A percentile compares a stretch with the other conserved stretches of the same genome.
Evolutionary conservation across 1,140 invertebrate genomes (phyloP).

Genomic region (Neelides sp.): DNA sequence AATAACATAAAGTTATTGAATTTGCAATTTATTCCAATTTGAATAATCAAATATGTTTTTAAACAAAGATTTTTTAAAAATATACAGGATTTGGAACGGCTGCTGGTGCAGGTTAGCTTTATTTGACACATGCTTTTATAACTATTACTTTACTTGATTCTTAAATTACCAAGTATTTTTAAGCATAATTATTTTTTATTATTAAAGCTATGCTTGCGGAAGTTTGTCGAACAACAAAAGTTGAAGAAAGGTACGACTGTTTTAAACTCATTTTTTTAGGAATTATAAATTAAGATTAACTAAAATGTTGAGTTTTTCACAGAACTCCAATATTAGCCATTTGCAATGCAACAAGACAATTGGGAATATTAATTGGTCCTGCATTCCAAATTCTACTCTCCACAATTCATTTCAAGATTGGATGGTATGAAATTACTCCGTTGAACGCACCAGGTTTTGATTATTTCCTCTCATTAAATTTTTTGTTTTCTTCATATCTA

Average conservation of each 20-base stretch:
- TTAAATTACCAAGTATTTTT: no score
- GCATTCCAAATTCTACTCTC: slow-evolving; percentile 19
- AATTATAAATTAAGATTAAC: not conserved
- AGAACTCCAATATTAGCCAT: slow-evolving; percentile 24
- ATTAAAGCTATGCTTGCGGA: slow-evolving; percentile 27
- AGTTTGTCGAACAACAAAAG: slow-evolving; percentile 18
- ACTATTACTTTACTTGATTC: no score
- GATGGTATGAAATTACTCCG: slow-evolving; percentile 12
- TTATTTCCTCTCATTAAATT: no score
- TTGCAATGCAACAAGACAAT: slow-evolving; percentile 24
- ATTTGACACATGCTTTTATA: no score
- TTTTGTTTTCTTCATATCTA: no score
- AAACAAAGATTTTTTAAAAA: not conserved
- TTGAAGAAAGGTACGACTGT: slow-evolving; percentile 11
- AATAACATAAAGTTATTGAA: no score
- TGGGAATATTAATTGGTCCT: slow-evolving; percentile 24
- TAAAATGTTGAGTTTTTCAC: not conserved
- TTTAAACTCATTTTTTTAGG: not conserved
- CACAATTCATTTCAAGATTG: slow-evolving; percentile 7
- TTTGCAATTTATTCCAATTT: no score
- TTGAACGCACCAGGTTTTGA: slow-evolving; percentile 20
- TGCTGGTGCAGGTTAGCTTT: slow-evolving; percentile 19
- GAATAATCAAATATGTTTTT: not conserved
- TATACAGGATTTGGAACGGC: slow-evolving; percentile 17
- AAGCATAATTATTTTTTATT: no score